Evolutionary conservation across 2,797 vertebrate genomes (phyloP), one percentile per base, ranked within the genome.

Genomic region (Helarctos malayanus): DNA sequence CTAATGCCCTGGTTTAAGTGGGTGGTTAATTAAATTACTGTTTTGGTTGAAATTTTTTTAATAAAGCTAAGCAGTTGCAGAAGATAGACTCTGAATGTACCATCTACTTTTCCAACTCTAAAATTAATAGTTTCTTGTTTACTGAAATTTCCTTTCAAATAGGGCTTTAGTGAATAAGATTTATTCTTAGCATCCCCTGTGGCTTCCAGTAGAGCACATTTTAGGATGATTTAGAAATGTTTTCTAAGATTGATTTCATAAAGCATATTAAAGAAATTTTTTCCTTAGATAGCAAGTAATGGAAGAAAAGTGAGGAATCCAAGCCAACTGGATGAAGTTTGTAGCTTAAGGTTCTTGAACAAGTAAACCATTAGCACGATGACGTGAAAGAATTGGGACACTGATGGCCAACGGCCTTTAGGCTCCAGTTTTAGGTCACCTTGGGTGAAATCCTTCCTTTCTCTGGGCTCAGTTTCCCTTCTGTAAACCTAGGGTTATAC

Each of bases 181-280:
- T 73, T 68, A 59, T 68, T 86, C 52, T 69, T 86, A 65, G 29
- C 52, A 49, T 87, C 45, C 12, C 16, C n/a, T 56, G 2, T 69
- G 57, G 75, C 52, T 87, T 93, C 52, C 10, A 71, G 32, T 87
- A 87, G 75, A 87, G 57, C 52, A 85, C 57, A 16, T 85, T 85
- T 76, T 76, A 92, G 57, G 82, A 87, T 57, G 29, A 49, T 69
- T 80, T 80, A 87, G 75, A 41, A 49, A 52, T 79, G 25, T 45
- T 69, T 41, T 41, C 41, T 87, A 54, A 76, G 57, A 76, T 9
- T 14, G n/a, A 61, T 76, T 76, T 75, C 68, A 41, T 76, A 32
- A 54, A 47, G 11, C 41, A 63, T 19, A 54, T 65, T 81, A 18
- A 81, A 41, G 25, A 35, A 35, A 16, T 63, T 83, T 63, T 14